Base-by-base conservation (phyloP, 2,888 invertebrate species). In the Rhodophaea formosa region DNA sequence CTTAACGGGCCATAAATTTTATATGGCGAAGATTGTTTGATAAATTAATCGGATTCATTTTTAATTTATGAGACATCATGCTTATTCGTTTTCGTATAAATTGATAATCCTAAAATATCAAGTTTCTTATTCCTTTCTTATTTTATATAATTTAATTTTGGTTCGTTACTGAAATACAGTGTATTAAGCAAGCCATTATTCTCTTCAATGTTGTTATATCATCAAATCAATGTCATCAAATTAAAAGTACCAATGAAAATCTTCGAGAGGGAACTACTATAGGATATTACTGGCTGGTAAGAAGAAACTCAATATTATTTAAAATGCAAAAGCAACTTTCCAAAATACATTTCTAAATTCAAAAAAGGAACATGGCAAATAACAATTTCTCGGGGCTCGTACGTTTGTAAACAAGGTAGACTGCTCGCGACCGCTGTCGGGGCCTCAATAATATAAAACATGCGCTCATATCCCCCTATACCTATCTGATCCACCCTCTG, bases 371-470 rank as follows among this genome's bases (percentile, higher is more conserved):
- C 45, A 55, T 15, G 49, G 10, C 49, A 65, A 60, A 66, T 69
- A 66, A 66, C 74, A 75, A 72, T 78, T 75, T 72, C 65, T 68
- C 64, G 64, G 66, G 61, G 60, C 65, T 70, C 67, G 66, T 69
- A 62, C 69, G 69, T 66, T 74, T 76, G 84, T 85, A 85, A 86
- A 86, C 85, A 89, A 84, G 85, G 86, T 82, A 83, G 82, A 64
- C 69, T 66, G 67, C 70, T 65, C 67, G 62, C 64, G 70, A 67
- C 72, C 74, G 71, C 77, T 71, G 74, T 70, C 75, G 76, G 74
- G 73, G 74, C 82, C 79, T 86, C 86, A 89, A 88, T 89, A 89
- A 88, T 88, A 88, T 87, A 88, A 88, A 88, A 87, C 85, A 86
- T 81, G 80, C 73, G 72, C 75, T 74, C 77, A 75, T 78, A 82